These are phyloP conservation scores for Actinostola sp. DNA, from an alignment of 92 coral and sea anemone species.

Conservation along the genomic window DNA sequence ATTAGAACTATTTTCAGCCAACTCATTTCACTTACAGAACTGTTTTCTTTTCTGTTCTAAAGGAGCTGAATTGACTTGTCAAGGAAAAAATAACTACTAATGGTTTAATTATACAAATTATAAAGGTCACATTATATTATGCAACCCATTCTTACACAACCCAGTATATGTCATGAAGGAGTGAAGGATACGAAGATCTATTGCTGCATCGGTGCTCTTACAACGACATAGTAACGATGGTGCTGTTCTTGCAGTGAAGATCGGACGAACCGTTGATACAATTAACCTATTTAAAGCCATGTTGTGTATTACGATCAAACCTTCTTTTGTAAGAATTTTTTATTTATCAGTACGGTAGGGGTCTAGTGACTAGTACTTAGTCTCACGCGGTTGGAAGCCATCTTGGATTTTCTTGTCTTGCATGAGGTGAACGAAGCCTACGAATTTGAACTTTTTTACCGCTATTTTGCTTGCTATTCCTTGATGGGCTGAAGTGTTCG, in stretches of 20 bases:
- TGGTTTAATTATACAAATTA: no score
- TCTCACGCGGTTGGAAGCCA: constrained; percentile 22
- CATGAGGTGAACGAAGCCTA: constrained; percentile 5
- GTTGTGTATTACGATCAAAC: background rate
- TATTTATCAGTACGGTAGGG: background rate
- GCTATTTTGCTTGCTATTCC: background rate
- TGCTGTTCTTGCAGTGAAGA: constrained; percentile 24
- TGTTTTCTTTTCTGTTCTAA: constrained; percentile 42
- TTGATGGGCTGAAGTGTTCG: background rate
- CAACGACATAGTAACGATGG: constrained; percentile 13
- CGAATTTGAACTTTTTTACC: background rate
- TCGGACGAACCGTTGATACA: constrained; percentile 17
- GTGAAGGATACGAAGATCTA: constrained; percentile 37
- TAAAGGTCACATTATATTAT: no score
- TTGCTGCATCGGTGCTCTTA: constrained; percentile 15
- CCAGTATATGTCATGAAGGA: background rate
- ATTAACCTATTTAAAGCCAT: constrained; percentile 28
- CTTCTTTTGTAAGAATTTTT: background rate
- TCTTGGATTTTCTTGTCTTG: background rate
- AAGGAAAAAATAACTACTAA: constrained; percentile 5
- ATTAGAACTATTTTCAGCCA: no score
- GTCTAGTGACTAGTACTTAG: constrained; percentile 9
- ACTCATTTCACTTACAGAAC: constrained; percentile 67
- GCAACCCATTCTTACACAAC: no score
- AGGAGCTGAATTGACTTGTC: constrained; percentile 16